Percentiles rank a stretch among this genome's conserved stretches.
phyloP scores from a whole-genome alignment of 1,140 invertebrate genomes.

The Bradynema listronoti region DNA sequence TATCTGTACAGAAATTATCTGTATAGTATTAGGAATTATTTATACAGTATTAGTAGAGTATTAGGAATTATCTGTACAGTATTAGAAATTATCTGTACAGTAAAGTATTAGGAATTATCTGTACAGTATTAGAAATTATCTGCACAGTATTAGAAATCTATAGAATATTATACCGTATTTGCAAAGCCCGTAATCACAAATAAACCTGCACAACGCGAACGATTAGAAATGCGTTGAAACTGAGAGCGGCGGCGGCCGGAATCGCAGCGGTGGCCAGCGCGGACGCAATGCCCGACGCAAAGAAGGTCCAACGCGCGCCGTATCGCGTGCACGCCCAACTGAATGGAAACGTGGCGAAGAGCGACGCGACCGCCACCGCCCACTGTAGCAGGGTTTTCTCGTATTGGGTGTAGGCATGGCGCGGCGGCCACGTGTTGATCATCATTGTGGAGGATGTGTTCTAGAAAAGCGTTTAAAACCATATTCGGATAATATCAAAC shows the following conservation, averaged over 20 bases:
- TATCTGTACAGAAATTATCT: no score
- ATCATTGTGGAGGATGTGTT: not conserved
- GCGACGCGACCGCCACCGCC: slow-evolving; percentile 25
- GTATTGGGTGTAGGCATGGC: slow-evolving; percentile 17
- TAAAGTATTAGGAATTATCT: no score
- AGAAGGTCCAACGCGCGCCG: slow-evolving; percentile 34
- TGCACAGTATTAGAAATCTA: no score
- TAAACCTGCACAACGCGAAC: slow-evolving; percentile 29
- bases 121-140: no score
- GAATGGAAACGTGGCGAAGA: slow-evolving; percentile 38
- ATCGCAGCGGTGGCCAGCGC: slow-evolving; percentile 26
- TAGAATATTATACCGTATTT: no score
- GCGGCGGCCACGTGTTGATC: not conserved
- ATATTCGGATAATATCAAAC: not conserved
- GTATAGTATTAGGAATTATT: no score
- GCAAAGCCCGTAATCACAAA: no score
- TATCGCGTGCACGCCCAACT: slow-evolving; percentile 35
- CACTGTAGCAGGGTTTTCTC: slow-evolving; percentile 26
- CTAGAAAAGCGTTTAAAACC: no score
- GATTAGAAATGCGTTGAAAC: slow-evolving; percentile 27
- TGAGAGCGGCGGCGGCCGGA: slow-evolving; percentile 21
- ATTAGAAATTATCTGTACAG: no score
- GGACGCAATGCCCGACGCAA: slow-evolving; percentile 31
- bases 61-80: no score
- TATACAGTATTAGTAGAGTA: no score